Evolutionary conservation across 1,140 invertebrate genomes (phyloP), one percentile per base, ranked within the genome.

Genomic region (Diploscapter pachys): DNA sequence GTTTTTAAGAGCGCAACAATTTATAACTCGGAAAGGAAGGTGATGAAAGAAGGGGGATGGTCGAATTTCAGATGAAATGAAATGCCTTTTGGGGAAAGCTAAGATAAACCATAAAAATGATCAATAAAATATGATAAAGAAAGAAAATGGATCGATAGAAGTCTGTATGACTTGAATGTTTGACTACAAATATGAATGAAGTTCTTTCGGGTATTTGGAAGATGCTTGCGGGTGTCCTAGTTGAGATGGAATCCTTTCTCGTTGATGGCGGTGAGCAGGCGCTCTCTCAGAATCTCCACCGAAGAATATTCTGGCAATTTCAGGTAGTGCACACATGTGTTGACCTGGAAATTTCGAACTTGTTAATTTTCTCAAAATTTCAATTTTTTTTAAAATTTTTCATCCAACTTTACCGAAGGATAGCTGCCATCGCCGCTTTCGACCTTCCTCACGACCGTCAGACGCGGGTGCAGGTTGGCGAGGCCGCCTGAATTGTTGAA

Each of bases 221-320:
- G 31, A 31, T 31, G 31, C 31, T 31, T 31, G 31, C 31, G 31
- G 31, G 31, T 31, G 31, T 31, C 31, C 31, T 91, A 99, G 89
- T 99, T 99, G 79, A 99, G 91, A 89, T 99, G 95, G 89, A 99
- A 99, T 86, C 96, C 96, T 88, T 96, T 95, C 87, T 99, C 96
- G 85, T 92, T 91, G 59, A 95, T 98, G 69, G 96, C 96, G 61
- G 94, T 94, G 77, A 99, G 89, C 70, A 99, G 90, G 83, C 94
- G 90, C 85, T 97, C 93, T 78, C 92, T 90, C 73, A 99, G 90
- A 80, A 98, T 92, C 81, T 96, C 93, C 88, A 98, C 95, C 53
- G 92, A 93, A 31, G 95, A 94, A 88, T 99, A 99, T 84, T 99
- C 96, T 8, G 97, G 97, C 83, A 99, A 89, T 89, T 99, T 99